These are phyloP conservation scores for Trachemys scripta DNA, from an alignment of 2,113 vertebrate species.

Conservation along the genomic window DNA sequence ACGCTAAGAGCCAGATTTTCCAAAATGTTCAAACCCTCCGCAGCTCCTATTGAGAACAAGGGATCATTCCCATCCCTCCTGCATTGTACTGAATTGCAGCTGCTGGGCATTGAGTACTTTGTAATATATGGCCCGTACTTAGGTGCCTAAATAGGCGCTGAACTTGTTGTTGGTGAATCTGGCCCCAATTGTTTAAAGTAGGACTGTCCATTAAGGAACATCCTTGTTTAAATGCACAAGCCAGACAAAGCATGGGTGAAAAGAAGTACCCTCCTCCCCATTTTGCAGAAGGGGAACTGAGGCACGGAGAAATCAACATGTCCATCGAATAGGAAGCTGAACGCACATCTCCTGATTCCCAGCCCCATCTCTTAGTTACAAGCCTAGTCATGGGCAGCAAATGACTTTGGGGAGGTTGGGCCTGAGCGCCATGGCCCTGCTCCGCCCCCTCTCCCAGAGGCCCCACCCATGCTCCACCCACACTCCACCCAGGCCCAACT, in stretches of 20 bases:
- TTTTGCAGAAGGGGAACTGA: background rate
- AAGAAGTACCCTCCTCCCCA: rapidly evolving
- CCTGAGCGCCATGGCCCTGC: too few species aligned
- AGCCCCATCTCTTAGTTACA: background rate
- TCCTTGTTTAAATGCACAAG: rapidly evolving
- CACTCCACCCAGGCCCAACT: too few species aligned
- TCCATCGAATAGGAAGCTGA: background rate
- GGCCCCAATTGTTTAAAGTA: background rate
- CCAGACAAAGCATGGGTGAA: background rate
- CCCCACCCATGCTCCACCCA: too few species aligned
- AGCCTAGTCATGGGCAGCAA: background rate
- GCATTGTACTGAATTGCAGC: background rate
- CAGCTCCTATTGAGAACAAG: background rate
- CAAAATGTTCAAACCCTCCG: background rate
- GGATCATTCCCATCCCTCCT: background rate
- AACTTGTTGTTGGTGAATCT: background rate
- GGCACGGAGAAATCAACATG: background rate
- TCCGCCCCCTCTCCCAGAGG: too few species aligned
- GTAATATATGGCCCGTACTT: background rate
- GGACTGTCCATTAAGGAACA: background rate
- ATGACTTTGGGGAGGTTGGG: too few species aligned
- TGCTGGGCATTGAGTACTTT: background rate
- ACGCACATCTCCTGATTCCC: background rate
- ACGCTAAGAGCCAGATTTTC: background rate
- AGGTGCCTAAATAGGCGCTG: background rate